These are phyloP conservation scores for Hyposoter dolosus DNA, from an alignment of 2,888 invertebrate genomes.

Conservation along the genomic window DNA sequence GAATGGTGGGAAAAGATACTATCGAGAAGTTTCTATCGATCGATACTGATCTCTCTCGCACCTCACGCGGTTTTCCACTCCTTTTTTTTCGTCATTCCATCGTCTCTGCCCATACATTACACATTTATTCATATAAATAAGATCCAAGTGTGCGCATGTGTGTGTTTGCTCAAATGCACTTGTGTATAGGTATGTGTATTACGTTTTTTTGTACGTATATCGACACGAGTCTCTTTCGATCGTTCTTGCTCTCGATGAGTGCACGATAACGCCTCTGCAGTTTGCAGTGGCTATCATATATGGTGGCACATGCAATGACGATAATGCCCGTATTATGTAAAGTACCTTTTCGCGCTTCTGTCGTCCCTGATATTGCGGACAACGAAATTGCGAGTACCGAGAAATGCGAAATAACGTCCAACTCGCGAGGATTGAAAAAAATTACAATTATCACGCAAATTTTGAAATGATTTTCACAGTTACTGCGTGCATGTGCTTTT, in stretches of 20 bases:
- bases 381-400: constrained; percentile 1
- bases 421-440: background rate
- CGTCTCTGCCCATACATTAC: constrained; percentile 37
- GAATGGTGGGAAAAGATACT: constrained; percentile 59
- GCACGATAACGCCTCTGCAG: constrained; percentile 60
- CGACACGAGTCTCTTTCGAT: constrained; percentile 26
- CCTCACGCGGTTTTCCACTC: constrained; percentile 66
- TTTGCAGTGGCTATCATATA: constrained; percentile 57
- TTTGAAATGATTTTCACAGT: background rate
- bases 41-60: constrained; percentile 79
- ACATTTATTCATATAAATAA: background rate
- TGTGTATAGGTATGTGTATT: background rate
- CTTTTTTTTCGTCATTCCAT: constrained; percentile 1
- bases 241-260: constrained; percentile 44
- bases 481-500: background rate
- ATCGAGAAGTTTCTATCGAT: constrained; percentile 70
- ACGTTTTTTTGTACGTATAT: background rate
- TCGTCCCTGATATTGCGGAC: background rate
- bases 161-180: background rate
- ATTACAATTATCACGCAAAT: background rate
- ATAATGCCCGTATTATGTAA: constrained; percentile 57
- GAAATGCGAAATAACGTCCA: background rate
- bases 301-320: constrained; percentile 50
- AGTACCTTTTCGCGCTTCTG: constrained; percentile 37
- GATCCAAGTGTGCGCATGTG: too few relatives aligned